These are phyloP conservation scores for Apistogramma diplotaenia DNA, from an alignment of 2,113 vertebrate genomes.

Conservation along the genomic window DNA sequence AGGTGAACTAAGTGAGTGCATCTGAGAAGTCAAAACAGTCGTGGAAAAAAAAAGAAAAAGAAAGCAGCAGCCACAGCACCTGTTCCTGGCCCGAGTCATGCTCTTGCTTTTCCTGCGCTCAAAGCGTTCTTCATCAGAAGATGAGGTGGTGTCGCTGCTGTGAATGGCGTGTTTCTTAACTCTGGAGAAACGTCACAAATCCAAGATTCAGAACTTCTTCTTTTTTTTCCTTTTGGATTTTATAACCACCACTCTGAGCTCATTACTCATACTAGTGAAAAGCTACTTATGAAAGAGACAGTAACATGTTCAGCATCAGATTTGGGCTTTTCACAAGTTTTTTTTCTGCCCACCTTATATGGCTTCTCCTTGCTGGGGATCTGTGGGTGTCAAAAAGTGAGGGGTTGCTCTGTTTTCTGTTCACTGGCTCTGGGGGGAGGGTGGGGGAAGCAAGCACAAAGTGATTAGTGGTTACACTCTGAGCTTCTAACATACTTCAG, in stretches of 20 bases:
- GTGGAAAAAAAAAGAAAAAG: not conserved
- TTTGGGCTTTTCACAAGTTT: not conserved
- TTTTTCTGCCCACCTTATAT: slow-evolving; percentile 85
- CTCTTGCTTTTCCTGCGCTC: slow-evolving; percentile 98
- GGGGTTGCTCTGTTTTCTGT: slow-evolving; percentile 94
- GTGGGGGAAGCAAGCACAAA: slow-evolving; percentile 32
- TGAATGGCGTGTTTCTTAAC: slow-evolving; percentile 99
- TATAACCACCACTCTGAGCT: not conserved
- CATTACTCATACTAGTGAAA: not conserved
- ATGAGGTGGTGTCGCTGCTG: slow-evolving; percentile 96
- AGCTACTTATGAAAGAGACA: not conserved
- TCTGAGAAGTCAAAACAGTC: rapidly evolving
- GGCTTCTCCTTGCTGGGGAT: slow-evolving; percentile 98
- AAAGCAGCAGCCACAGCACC: slow-evolving; percentile 68
- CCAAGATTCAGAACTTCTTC: not conserved
- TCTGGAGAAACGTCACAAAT: slow-evolving; percentile 66
- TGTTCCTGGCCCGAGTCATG: slow-evolving; percentile 94
- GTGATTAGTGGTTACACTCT: slow-evolving; percentile 6
- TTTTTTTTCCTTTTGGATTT: not conserved
- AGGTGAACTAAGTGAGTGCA: not conserved
- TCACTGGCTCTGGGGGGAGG: slow-evolving; percentile 93
- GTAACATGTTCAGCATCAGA: not conserved
- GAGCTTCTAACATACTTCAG: too few species aligned
- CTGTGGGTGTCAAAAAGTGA: slow-evolving; percentile 95
- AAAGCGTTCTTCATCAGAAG: slow-evolving; percentile 98